Conservation (phyloP, 2,797 vertebrate genomes). For the Setipinna tenuifilis region DNA sequence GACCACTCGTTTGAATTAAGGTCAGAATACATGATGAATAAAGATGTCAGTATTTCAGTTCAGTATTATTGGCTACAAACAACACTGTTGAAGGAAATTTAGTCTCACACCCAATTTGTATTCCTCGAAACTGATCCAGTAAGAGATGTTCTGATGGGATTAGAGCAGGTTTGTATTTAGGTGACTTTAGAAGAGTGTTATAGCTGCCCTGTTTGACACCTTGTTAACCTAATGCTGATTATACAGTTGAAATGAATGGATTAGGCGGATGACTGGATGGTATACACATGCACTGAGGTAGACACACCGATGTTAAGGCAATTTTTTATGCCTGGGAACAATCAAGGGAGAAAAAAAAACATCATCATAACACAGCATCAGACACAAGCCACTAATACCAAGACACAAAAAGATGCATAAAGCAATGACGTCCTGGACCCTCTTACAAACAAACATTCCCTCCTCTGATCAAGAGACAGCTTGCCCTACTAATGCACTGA, state of each 20-base stretch:
- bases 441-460: background rate
- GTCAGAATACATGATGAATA: background rate
- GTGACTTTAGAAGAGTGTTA: background rate
- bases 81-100: background rate
- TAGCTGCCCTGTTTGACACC: background rate
- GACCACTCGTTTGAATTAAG: background rate
- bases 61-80: background rate
- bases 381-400: background rate
- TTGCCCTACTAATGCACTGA: background rate
- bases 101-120: background rate
- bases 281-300: background rate
- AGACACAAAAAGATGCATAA: background rate
- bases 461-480: background rate
- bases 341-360: background rate
- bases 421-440: background rate
- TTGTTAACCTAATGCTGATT: background rate
- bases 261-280: background rate
- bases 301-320: background rate
- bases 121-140: background rate
- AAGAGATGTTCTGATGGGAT: background rate
- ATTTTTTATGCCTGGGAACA: background rate
- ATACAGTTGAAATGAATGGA: background rate
- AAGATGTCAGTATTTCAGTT: background rate
- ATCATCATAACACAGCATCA: background rate
- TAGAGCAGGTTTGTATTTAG: background rate